Evolutionary conservation across 2,113 vertebrate genomes (phyloP).

Genomic region (Callaeas wilsoni): DNA sequence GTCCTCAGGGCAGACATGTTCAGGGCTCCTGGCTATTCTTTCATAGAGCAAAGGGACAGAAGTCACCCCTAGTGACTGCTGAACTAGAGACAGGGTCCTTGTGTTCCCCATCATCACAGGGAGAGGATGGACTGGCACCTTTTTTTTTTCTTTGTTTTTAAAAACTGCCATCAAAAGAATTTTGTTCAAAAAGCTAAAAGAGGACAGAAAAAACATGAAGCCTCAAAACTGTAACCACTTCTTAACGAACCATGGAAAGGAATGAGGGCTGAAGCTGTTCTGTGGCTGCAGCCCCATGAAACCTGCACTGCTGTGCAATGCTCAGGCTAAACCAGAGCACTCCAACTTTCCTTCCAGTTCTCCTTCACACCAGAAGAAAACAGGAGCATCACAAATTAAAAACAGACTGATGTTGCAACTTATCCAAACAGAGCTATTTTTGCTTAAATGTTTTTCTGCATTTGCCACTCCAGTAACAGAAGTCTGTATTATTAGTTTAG

Average conservation of each 20-base stretch:
- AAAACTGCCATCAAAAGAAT: too few relatives aligned
- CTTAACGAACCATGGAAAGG: background rate
- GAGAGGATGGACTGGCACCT: background rate
- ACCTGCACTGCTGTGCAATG: background rate
- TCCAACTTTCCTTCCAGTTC: background rate
- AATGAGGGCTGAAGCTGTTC: background rate
- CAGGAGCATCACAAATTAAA: background rate
- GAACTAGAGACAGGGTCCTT: background rate
- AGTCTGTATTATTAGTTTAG: background rate
- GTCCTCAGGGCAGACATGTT: fast-evolving
- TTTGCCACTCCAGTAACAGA: background rate
- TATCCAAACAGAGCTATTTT: background rate
- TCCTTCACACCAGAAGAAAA: background rate
- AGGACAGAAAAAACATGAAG: background rate
- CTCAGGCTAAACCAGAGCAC: background rate
- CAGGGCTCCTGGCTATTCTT: background rate
- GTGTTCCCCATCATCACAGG: background rate
- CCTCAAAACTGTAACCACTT: background rate
- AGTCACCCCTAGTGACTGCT: background rate
- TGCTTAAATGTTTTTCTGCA: background rate
- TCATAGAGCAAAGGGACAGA: background rate
- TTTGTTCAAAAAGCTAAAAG: background rate
- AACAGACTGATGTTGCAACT: background rate
- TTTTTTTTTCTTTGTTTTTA: background rate
- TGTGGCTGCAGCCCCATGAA: background rate